Conservation (phyloP, 1,140 invertebrate genomes). For the Pseudomyrmex sp. region DNA sequence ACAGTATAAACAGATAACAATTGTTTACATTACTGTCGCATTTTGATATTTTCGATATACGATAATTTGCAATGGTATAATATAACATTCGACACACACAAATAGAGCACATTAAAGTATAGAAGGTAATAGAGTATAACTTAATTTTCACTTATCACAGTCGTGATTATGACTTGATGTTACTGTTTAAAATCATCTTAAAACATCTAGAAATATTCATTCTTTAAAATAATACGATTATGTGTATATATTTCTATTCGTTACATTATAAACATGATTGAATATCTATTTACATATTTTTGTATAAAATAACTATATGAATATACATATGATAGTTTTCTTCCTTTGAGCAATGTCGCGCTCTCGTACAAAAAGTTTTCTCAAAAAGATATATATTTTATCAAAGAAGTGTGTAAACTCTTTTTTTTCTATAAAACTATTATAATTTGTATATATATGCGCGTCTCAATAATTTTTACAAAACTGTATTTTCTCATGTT, state of each 20-base stretch:
- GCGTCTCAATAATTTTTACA: slow-evolving; percentile 16
- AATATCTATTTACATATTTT: slow-evolving; percentile 63
- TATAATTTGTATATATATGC: background rate
- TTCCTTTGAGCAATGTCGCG: slow-evolving; percentile 70
- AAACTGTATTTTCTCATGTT: slow-evolving; percentile 51
- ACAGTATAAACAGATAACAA: background rate
- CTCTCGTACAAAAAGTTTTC: slow-evolving; percentile 65
- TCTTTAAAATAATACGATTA: slow-evolving; percentile 36
- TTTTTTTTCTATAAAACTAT: slow-evolving; percentile 60
- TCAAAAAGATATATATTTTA: slow-evolving; percentile 46
- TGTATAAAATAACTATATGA: slow-evolving; percentile 46
- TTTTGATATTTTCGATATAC: slow-evolving; percentile 9
- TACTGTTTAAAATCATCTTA: slow-evolving; percentile 51
- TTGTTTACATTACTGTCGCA: slow-evolving; percentile 3
- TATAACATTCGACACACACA: background rate
- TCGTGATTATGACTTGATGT: slow-evolving; percentile 65
- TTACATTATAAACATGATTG: slow-evolving; percentile 24
- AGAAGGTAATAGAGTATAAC: slow-evolving; percentile 50
- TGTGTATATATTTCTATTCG: background rate
- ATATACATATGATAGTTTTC: slow-evolving; percentile 23
- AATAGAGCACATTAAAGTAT: slow-evolving; percentile 14
- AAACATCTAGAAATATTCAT: slow-evolving; percentile 32
- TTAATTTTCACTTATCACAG: slow-evolving; percentile 70
- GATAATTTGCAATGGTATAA: slow-evolving; percentile 5
- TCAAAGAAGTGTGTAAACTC: slow-evolving; percentile 67